A percentile compares a stretch with the other conserved stretches of the same genome.
These are phyloP conservation scores for Drosophila eohydei DNA, from an alignment of 2,888 invertebrate genomes.

Conservation along the genomic window DNA sequence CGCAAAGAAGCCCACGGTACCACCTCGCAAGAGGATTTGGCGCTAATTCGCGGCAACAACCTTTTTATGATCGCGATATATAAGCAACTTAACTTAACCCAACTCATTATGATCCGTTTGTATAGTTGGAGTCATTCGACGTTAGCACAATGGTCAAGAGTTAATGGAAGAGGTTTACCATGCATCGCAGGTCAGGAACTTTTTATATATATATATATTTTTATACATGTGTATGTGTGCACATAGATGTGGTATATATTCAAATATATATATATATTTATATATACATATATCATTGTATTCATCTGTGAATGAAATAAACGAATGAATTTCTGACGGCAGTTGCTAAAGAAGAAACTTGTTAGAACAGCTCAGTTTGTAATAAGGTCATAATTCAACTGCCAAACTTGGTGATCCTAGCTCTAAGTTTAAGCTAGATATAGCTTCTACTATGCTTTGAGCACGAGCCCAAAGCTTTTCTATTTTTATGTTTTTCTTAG, in stretches of 20 bases:
- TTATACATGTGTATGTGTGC: background rate
- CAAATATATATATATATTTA: background rate
- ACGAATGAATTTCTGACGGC: background rate
- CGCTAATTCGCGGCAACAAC: background rate
- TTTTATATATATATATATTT: conserved; percentile 5
- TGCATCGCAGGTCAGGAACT: background rate
- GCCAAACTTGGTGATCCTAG: too few relatives aligned
- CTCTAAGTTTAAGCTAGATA: too few relatives aligned
- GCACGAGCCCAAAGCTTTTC: too few relatives aligned
- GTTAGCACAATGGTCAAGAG: too few relatives aligned
- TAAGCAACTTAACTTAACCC: background rate
- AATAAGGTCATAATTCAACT: too few relatives aligned
- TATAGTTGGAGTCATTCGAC: background rate
- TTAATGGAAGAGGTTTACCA: background rate
- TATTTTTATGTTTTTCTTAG: too few relatives aligned
- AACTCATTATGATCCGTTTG: background rate
- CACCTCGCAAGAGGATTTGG: background rate
- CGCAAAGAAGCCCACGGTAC: too few relatives aligned
- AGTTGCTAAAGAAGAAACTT: too few relatives aligned
- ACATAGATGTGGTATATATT: background rate
- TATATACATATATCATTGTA: background rate
- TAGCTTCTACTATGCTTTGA: too few relatives aligned
- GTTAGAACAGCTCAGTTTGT: too few relatives aligned
- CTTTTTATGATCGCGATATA: background rate
- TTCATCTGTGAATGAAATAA: background rate